Base-by-base conservation (phyloP, 2,888 invertebrate genomes). In the Ornithoptera alexandrae region DNA sequence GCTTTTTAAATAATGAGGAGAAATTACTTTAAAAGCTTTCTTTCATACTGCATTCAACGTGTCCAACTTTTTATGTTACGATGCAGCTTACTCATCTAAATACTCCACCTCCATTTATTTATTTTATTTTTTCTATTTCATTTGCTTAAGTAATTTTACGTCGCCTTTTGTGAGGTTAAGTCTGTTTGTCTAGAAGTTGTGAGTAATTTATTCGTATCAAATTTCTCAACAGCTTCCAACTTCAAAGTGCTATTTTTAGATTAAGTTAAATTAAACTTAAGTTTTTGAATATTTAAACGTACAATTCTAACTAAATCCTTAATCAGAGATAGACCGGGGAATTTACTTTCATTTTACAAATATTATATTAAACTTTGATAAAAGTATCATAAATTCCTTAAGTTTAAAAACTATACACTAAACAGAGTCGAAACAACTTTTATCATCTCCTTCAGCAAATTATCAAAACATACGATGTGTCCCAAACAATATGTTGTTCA, bases 391-490 rank as follows among this genome's bases (percentile, higher is more conserved):
- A 59, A 65, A 59, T 39, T 53, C 50, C 15, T 60, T 17, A 24
- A 56, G 22, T 39, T 57, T 42, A 20, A 17, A 17, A 62, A 59
- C 58, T 50, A 46, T 59, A 62, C 30, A 58, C n/a, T 57, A 42
- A 58, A 62, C 61, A 56, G 56, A 62, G 22, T 56, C 63, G 36
- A 60, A 50, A 64, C 69, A 69, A 69, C 61, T 69, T 61, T 65
- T 65, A 69, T 69, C 61, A 65, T 69, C 69, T 62, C 62, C 57
- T 53, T 46, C 62, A 62, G 57, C 69, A 66, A 62, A 69, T 69
- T 69, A 69, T 69, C 69, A 65, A 69, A 69, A 69, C 65, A 69
- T 65, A 69, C 69, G 69, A 69, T 58, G 69, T 65, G 69, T 69
- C 65, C 65, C 69, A 58, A 69, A 69, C 69, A 66, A 65, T 69